Percentiles rank a stretch among this genome's conserved stretches.
Conservation (phyloP, 2,888 invertebrate species). For the Drymonia ruficornis region DNA sequence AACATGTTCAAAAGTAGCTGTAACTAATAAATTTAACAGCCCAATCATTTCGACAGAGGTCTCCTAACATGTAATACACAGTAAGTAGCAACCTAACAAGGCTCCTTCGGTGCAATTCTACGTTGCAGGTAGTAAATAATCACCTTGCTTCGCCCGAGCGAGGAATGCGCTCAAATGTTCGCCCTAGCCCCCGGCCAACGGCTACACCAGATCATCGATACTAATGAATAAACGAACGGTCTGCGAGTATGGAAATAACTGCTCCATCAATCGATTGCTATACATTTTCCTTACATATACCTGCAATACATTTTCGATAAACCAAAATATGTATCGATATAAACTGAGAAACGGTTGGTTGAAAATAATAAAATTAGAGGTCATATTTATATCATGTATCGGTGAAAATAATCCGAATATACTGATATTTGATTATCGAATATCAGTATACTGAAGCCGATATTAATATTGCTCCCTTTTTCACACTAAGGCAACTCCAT, state of each 20-base stretch:
- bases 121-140: slow-evolving; percentile 43
- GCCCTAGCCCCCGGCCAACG: slow-evolving; percentile 29
- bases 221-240: background rate
- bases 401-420: no score
- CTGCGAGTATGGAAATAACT: background rate
- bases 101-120: slow-evolving; percentile 15
- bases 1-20: no score
- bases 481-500: no score
- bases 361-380: no score
- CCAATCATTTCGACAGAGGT: background rate
- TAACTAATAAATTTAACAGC: no score
- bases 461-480: no score
- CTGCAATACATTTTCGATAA: no score
- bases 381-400: no score
- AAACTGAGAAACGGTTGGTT: no score
- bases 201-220: slow-evolving; percentile 34
- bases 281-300: background rate
- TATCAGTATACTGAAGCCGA: no score
- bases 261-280: background rate
- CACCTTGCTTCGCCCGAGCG: slow-evolving; percentile 44
- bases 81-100: slow-evolving; percentile 2
- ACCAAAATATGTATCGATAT: no score
- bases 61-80: background rate
- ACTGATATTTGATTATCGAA: no score
- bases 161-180: slow-evolving; percentile 45